These are phyloP conservation scores for Rhinogobius similis DNA, from an alignment of 2,113 vertebrate genomes.

Conservation along the genomic window DNA sequence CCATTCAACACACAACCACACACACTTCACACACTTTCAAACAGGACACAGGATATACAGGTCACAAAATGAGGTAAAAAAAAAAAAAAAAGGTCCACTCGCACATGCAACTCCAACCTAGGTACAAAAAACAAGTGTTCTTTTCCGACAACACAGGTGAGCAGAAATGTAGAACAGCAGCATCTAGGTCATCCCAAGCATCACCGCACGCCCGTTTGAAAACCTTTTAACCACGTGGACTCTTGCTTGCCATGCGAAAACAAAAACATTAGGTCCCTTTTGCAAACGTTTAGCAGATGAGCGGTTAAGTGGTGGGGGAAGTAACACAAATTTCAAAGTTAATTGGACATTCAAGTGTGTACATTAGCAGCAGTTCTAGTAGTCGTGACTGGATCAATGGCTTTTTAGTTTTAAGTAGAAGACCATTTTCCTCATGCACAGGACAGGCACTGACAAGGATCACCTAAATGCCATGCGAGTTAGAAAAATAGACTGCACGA, in stretches of 20 bases:
- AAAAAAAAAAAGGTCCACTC: conserved; percentile 58
- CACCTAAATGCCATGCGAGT: conserved; percentile 67
- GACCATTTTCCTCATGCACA: conserved; percentile 66
- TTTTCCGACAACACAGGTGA: conserved; percentile 61
- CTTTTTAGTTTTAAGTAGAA: conserved; percentile 61
- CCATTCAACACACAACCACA: conserved; percentile 31
- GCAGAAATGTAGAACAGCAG: conserved; percentile 67
- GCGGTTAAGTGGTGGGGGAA: conserved; percentile 9
- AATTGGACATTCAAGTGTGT: conserved; percentile 73
- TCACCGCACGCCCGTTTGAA: conserved; percentile 44
- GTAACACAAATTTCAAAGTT: conserved; percentile 49
- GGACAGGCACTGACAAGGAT: conserved; percentile 60
- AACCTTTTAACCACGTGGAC: conserved; percentile 70
- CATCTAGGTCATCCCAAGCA: conserved; percentile 56
- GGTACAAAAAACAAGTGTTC: conserved; percentile 63
- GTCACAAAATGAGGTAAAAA: conserved; percentile 73
- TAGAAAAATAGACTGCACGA: conserved; percentile 69
- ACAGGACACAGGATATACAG: conserved; percentile 56
- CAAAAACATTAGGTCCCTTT: conserved; percentile 21
- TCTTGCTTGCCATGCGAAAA: conserved; percentile 52
- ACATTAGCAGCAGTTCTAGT: conserved; percentile 75
- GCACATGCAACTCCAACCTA: conserved; percentile 63
- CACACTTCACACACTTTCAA: conserved; percentile 33
- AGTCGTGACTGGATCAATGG: conserved; percentile 66
- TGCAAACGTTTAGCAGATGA: conserved; percentile 27